These are phyloP conservation scores for Holcopasites calliopsidis DNA, from an alignment of 1,140 invertebrate genomes.

Conservation along the genomic window DNA sequence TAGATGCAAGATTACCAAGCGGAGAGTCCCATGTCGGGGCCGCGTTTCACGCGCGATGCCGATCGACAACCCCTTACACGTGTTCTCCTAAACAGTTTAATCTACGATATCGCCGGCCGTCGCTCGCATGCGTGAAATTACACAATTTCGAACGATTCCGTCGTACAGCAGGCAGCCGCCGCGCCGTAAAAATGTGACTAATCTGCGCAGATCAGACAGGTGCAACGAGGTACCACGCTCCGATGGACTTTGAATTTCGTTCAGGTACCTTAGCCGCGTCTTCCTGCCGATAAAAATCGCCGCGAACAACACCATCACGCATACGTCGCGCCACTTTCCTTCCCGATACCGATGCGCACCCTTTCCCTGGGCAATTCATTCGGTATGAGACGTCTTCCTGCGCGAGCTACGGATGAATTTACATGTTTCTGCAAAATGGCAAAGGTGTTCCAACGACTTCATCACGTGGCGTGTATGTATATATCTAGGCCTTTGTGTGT, in stretches of 20 bases:
- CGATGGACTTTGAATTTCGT: conserved; percentile 42
- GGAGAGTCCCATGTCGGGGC: neutral
- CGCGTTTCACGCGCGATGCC: conserved; percentile 33
- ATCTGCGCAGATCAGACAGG: conserved; percentile 43
- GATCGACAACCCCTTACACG: conserved; percentile 44
- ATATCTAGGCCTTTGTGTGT: no score
- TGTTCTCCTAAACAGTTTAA: conserved; percentile 48
- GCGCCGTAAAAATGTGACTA: conserved; percentile 44
- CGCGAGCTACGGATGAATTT: neutral
- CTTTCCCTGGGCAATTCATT: neutral
- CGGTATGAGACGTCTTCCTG: neutral
- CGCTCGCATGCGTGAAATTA: conserved; percentile 45
- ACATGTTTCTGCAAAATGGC: neutral
- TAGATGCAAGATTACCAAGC: conserved; percentile 5
- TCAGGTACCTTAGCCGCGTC: conserved; percentile 35
- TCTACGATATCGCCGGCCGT: conserved; percentile 23
- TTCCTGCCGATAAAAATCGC: conserved; percentile 44
- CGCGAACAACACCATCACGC: neutral
- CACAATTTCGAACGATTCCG: conserved; percentile 34
- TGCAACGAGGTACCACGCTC: conserved; percentile 39
- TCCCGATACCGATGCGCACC: neutral
- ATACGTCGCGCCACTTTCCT: neutral
- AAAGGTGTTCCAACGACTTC: neutral
- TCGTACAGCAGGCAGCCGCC: neutral
- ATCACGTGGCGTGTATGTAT: neutral